These are phyloP conservation scores for Bettongia penicillata DNA, from an alignment of 2,113 vertebrate species.

Conservation along the genomic window DNA sequence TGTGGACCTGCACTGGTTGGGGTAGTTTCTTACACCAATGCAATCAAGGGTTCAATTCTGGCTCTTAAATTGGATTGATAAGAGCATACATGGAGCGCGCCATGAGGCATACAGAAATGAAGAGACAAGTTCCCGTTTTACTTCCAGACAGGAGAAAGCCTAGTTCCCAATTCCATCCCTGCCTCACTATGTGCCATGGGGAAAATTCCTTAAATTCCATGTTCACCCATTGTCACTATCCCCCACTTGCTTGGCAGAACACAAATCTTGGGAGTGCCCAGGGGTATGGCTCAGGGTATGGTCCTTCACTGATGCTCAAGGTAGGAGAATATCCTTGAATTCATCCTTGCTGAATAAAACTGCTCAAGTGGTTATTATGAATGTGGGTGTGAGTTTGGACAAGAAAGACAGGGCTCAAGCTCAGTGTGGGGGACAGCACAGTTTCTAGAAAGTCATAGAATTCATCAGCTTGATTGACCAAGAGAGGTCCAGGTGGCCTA, in stretches of 20 bases:
- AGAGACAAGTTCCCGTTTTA: not conserved
- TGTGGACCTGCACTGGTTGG: not conserved
- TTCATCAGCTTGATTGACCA: slow-evolving; percentile 61
- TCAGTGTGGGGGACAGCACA: not conserved
- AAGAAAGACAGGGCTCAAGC: not conserved
- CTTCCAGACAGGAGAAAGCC: not conserved
- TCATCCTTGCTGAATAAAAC: not conserved
- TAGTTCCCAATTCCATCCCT: not conserved
- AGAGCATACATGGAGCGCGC: too few species aligned
- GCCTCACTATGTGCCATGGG: not conserved
- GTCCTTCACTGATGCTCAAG: not conserved
- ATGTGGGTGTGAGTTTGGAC: not conserved
- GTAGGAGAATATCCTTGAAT: not conserved
- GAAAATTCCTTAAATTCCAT: not conserved
- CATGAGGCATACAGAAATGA: not conserved
- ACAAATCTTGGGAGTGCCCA: not conserved
- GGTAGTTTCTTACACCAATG: not conserved
- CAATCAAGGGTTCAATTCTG: not conserved
- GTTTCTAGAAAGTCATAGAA: not conserved
- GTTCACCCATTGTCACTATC: not conserved
- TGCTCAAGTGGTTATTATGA: not conserved
- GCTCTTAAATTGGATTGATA: not conserved
- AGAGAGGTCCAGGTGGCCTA: slow-evolving; percentile 27
- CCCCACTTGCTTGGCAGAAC: not conserved
- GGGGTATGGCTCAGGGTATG: not conserved